A percentile compares a stretch with the other conserved stretches of the same genome.
phyloP scores from a whole-genome alignment of 2,797 vertebrate genomes.

The Apogon talboti region DNA sequence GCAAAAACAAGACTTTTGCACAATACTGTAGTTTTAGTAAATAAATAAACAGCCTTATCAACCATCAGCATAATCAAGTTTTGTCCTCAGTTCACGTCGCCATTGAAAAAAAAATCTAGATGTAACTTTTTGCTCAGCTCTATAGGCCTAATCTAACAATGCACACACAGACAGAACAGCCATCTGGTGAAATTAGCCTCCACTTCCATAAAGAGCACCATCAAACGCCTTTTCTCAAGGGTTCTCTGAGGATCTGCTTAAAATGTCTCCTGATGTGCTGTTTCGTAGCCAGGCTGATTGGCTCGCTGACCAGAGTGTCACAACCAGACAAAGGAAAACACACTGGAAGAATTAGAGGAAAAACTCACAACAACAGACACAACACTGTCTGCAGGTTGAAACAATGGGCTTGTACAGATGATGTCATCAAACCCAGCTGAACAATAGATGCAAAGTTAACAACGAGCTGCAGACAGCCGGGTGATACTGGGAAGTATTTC shows the following conservation, averaged over 20 bases:
- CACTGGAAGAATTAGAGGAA: constrained; percentile 17
- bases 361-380: constrained; percentile 39
- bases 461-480: constrained; percentile 1
- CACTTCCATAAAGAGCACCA: constrained; percentile 55
- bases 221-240: constrained; percentile 58
- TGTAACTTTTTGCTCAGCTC: no score
- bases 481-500: constrained; percentile 1
- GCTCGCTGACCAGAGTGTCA: constrained; percentile 33
- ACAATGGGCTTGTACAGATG: constrained; percentile 23
- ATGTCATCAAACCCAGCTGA: constrained; percentile 23
- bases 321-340: constrained; percentile 34
- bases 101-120: no score
- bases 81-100: no score
- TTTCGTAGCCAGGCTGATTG: constrained; percentile 43
- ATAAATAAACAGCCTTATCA: no score
- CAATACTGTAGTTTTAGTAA: no score
- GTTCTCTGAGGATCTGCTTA: constrained; percentile 50
- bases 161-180: constrained; percentile 40
- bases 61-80: no score
- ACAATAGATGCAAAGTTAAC: constrained; percentile 24
- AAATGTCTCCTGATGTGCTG: constrained; percentile 52
- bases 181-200: constrained; percentile 50
- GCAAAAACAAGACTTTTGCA: no score
- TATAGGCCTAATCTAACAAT: constrained; percentile 37
- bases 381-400: constrained; percentile 45